A percentile compares a stretch with the other conserved stretches of the same genome.
Evolutionary conservation across 1,140 invertebrate genomes (phyloP).

Genomic region (Atta texana): DNA sequence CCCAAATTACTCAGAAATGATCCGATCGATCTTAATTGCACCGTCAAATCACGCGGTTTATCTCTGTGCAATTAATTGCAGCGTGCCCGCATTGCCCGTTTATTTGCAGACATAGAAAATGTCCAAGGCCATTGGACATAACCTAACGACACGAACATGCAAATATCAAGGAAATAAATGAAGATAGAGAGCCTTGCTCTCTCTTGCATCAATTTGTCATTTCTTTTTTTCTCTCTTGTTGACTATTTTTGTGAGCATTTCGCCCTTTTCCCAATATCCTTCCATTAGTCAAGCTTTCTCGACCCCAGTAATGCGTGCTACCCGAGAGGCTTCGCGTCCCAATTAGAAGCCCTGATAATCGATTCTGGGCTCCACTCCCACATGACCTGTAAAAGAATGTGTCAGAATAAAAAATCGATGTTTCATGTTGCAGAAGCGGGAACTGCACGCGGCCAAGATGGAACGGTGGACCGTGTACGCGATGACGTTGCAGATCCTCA

Average conservation of each 20-base stretch:
- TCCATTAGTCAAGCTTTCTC: conserved; percentile 48
- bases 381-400: background rate
- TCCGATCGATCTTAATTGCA: conserved; percentile 54
- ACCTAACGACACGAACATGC: conserved; percentile 28
- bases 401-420: conserved; percentile 20
- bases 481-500: conserved; percentile 66
- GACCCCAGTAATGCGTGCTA: background rate
- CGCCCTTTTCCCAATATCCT: conserved; percentile 25
- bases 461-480: conserved; percentile 59
- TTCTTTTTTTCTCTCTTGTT: background rate
- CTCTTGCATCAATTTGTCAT: background rate
- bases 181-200: conserved; percentile 12
- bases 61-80: conserved; percentile 39
- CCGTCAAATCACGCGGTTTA: conserved; percentile 38
- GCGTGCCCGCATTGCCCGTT: background rate
- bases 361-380: background rate
- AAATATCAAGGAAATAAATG: conserved; percentile 55
- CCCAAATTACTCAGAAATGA: conserved; percentile 10
- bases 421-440: conserved; percentile 51
- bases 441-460: conserved; percentile 62
- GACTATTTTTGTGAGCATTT: background rate
- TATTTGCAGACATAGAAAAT: conserved; percentile 16
- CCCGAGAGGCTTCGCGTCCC: conserved; percentile 32
- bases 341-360: conserved; percentile 53
- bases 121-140: conserved; percentile 44